Evolutionary conservation across 2,113 vertebrate genomes (phyloP), one percentile per base, ranked within the genome.

Genomic region (human): DNA sequence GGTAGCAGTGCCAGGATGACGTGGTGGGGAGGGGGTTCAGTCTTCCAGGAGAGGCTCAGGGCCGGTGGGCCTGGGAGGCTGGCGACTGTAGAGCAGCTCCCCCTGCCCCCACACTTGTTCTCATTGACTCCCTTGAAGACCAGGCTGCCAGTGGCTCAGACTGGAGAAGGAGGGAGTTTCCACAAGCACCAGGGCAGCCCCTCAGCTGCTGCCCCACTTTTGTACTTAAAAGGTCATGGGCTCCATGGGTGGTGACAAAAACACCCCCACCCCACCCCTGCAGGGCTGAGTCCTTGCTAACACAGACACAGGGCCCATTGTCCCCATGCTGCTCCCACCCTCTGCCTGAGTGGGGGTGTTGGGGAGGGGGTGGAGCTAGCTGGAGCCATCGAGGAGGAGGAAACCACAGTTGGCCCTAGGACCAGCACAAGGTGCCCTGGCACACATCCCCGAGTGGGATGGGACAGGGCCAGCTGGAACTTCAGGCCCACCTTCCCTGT

Each of bases 231-330:
- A 98, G 96, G 94, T 96, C 95, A 95, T 79, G 32, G 82, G 85
- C 90, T 97, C 90, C 85, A 27, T 83, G 96, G 93, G 81, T 97
- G 90, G 96, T 0, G 59, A 96, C 82, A 90, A 78, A 96, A 97
- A 97, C 95, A 95, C 93, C 90, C 97, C 61, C 81, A 48, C n/a
- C 75, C 94, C 70, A 38, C 80, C 97, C 92, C 45, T 57, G 35
- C 84, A 72, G 52, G 40, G 89, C 80, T 8, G 5, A 93, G 82
- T 94, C 97, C 80, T 96, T 79, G 79, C 92, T 57, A 88, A 59
- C 78, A 81, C 68, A 98, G 97, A 98, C 97, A 98, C 93, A 97
- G 90, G 93, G 64, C 88, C 81, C 90, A 96, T 98, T 98, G 98
- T 98, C 94, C 89, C 81, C 45, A 73, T 20, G 23, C 78, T 92